Evolutionary conservation across 1,140 invertebrate genomes (phyloP).

Genomic region (Sycobia sp.): DNA sequence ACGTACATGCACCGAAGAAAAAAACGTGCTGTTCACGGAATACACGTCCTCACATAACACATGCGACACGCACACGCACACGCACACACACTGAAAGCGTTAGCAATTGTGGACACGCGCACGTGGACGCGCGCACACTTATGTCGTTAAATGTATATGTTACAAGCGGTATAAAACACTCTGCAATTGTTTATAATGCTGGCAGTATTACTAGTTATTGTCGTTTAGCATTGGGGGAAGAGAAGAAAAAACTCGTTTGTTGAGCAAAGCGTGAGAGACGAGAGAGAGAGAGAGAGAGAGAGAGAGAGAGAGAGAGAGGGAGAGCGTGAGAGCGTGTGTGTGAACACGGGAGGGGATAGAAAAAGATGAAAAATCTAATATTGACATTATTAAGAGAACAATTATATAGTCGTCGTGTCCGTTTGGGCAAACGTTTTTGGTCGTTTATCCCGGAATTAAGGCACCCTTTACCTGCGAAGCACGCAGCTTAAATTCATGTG

Average conservation of each 20-base stretch:
- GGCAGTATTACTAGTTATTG: conserved; percentile 37
- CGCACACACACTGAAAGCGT: not conserved
- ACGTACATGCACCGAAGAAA: not conserved
- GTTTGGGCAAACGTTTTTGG: not conserved
- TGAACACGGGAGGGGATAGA: not conserved
- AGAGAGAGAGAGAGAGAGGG: not conserved
- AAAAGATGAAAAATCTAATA: conserved; percentile 12
- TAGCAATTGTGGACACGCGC: too few species aligned
- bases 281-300: not conserved
- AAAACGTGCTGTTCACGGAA: too few species aligned
- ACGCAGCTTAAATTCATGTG: not conserved
- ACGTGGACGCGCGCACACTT: too few species aligned
- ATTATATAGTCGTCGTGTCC: not conserved
- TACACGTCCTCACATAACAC: not conserved
- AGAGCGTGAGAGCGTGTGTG: not conserved
- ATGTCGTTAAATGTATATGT: too few species aligned
- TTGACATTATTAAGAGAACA: conserved; percentile 17
- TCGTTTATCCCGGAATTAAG: too few species aligned
- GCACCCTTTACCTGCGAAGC: too few species aligned
- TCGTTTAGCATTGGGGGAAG: conserved; percentile 29
- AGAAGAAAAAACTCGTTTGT: conserved; percentile 20
- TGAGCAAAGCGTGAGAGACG: conserved; percentile 7
- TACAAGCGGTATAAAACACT: too few species aligned
- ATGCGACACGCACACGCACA: not conserved
- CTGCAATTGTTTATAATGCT: conserved; percentile 34